These are phyloP conservation scores for Tenualosa ilisha DNA, from an alignment of 2,797 vertebrate genomes.

Conservation along the genomic window DNA sequence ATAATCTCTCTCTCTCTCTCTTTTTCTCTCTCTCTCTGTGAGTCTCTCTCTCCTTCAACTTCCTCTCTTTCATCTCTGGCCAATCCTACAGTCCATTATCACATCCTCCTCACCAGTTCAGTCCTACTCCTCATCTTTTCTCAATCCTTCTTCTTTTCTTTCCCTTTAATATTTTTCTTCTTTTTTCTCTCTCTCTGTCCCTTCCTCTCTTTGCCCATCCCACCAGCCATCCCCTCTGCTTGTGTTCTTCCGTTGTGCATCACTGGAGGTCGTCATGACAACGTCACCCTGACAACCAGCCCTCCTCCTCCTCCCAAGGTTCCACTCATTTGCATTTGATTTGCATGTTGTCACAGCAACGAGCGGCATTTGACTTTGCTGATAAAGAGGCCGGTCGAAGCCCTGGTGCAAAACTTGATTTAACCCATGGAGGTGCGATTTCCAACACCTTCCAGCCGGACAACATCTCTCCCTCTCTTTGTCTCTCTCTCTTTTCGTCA, in stretches of 20 bases:
- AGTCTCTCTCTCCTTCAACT: background rate
- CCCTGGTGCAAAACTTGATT: background rate
- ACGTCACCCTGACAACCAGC: conserved; percentile 68
- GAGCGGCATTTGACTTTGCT: conserved; percentile 74
- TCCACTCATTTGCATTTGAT: conserved; percentile 76
- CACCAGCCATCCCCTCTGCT: conserved; percentile 38
- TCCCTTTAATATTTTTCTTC: conserved; percentile 38
- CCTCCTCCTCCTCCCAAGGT: conserved; percentile 52
- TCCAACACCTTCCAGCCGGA: background rate
- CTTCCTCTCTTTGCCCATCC: background rate
- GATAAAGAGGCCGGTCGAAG: conserved; percentile 48
- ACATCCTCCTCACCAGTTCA: background rate
- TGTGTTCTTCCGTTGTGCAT: conserved; percentile 56
- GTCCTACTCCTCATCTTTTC: background rate
- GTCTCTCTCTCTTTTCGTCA: conserved; percentile 36
- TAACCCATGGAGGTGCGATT: background rate
- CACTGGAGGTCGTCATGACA: conserved; percentile 73
- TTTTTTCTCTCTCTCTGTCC: conserved; percentile 34
- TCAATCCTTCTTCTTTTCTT: conserved; percentile 48
- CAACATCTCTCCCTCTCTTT: conserved; percentile 46
- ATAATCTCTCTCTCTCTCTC: conserved; percentile 13
- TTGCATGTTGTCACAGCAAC: conserved; percentile 78
- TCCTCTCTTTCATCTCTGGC: background rate
- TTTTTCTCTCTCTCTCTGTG: background rate
- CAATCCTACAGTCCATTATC: background rate